Evolutionary conservation across 1,140 invertebrate genomes (phyloP), one percentile per base, ranked within the genome.

Genomic region (Procambarus clarkii): DNA sequence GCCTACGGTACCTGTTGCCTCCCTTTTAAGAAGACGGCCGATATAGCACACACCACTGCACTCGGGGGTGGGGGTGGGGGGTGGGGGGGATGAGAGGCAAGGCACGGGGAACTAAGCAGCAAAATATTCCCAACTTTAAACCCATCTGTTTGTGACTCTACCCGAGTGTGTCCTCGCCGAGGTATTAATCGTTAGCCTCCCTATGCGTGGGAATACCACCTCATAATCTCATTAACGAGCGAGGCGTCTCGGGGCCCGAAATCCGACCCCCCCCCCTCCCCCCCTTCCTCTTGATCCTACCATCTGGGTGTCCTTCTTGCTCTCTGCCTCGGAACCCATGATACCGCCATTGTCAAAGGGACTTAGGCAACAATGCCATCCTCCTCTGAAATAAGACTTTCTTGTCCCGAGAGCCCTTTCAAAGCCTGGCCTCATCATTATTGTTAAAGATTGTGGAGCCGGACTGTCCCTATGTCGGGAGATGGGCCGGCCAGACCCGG

Each of bases 321-420:
- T 48, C 71, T 8, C 50, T 46, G 21, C 7, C 76, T 89, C 44
- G 54, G 64, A 60, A 54, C 69, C 64, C 87, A 89, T 89, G 87
- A 89, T 89, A 74, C 79, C 34, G 50, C 87, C 69, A 89, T 89
- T 89, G 87, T 89, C 79, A 74, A 89, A 89, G 80, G 87, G 44
- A 48, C 86, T 88, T 88, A 88, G 50, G 86, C 69, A 88, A 88
- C 86, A 88, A 88, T 88, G 86, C 79, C 86, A 71, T 44, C 79
- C 24, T 83, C 79, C 87, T 82, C 87, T 81, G 79, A 76, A 81
- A 81, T 83, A 83, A 81, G 87, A 24, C 87, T 83, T 77, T 83
- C 87, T 89, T 83, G 87, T 83, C 79, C 87, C 21, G 45, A 69
- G 79, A 79, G 24, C 24, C 44, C 64, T 81, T 81, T 89, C 78